Conservation (phyloP, 1,140 invertebrate species). For the Heliconius hewitsoni region DNA sequence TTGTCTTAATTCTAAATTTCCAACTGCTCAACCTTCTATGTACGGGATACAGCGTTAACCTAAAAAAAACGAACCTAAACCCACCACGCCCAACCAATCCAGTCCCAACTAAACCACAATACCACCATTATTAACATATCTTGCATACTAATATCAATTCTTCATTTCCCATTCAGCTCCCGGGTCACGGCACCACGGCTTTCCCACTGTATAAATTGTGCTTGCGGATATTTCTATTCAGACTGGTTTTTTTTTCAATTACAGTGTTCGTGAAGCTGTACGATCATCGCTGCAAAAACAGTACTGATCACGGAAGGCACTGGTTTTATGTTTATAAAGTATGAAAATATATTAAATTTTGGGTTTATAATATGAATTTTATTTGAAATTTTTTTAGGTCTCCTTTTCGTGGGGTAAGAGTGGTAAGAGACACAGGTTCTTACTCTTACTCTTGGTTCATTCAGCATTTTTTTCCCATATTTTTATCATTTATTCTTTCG, state of each 20-base stretch:
- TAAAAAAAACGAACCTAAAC: too few relatives aligned
- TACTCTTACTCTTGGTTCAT: too few relatives aligned
- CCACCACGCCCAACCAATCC: too few relatives aligned
- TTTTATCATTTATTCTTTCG: too few relatives aligned
- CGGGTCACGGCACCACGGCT: slow-evolving; percentile 11
- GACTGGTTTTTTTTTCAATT: slow-evolving; percentile 37
- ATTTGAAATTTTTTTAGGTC: background rate
- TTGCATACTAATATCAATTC: slow-evolving; percentile 24
- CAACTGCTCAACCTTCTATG: too few relatives aligned
- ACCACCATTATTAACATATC: background rate
- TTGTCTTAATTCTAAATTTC: too few relatives aligned
- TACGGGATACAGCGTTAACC: too few relatives aligned
- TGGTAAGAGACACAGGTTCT: too few relatives aligned
- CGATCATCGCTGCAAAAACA: slow-evolving; percentile 57
- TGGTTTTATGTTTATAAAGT: slow-evolving; percentile 68
- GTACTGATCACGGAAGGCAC: slow-evolving; percentile 55
- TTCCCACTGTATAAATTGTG: slow-evolving; percentile 28
- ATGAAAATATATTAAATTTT: slow-evolving; percentile 28
- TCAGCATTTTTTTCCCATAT: too few relatives aligned
- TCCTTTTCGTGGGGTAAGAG: too few relatives aligned
- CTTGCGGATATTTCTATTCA: slow-evolving; percentile 25
- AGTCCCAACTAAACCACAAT: background rate
- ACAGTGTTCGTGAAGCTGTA: slow-evolving; percentile 70
- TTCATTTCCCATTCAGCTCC: slow-evolving; percentile 25
- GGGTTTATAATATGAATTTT: slow-evolving; percentile 5